Conservation (phyloP, 2,888 invertebrate species). For the Xestia xanthographa region DNA sequence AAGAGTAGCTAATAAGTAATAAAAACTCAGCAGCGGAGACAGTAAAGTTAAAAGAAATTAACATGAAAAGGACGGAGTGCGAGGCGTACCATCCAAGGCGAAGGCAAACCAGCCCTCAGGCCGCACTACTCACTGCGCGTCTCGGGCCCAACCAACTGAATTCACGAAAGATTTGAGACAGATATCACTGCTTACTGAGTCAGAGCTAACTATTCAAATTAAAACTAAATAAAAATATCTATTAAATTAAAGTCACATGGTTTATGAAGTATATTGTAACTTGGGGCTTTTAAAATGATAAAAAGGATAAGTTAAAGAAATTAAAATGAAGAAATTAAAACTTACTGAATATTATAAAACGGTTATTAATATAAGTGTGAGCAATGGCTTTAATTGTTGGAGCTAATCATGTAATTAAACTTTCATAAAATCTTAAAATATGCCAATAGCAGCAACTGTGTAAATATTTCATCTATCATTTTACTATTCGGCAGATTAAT, state of each 20-base stretch:
- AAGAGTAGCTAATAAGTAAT: conserved; percentile 82
- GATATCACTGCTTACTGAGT: conserved; percentile 80
- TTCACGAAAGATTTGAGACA: conserved; percentile 76
- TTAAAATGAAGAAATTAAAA: conserved; percentile 60
- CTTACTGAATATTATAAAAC: conserved; percentile 61
- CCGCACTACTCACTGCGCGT: conserved; percentile 49
- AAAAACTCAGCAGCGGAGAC: conserved; percentile 81
- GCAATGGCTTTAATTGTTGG: conserved; percentile 31
- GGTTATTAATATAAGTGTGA: conserved; percentile 49
- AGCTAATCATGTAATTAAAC: conserved; percentile 58
- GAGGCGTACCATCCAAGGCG: conserved; percentile 43
- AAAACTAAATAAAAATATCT: conserved; percentile 83
- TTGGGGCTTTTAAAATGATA: conserved; percentile 54
- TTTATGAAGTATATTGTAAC: conserved; percentile 62
- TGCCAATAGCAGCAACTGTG: conserved; percentile 45
- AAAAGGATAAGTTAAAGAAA: conserved; percentile 51
- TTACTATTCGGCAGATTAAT: conserved; percentile 31
- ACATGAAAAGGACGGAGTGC: conserved; percentile 47
- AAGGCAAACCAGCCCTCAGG: conserved; percentile 32
- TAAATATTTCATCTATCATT: conserved; percentile 43
- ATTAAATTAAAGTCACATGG: conserved; percentile 73
- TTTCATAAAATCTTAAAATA: conserved; percentile 41
- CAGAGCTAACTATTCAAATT: conserved; percentile 76
- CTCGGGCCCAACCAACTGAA: conserved; percentile 58
- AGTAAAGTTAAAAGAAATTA: conserved; percentile 65